Base-by-base conservation (phyloP, 2,113 vertebrate species). In the Cryptotis parvus region DNA sequence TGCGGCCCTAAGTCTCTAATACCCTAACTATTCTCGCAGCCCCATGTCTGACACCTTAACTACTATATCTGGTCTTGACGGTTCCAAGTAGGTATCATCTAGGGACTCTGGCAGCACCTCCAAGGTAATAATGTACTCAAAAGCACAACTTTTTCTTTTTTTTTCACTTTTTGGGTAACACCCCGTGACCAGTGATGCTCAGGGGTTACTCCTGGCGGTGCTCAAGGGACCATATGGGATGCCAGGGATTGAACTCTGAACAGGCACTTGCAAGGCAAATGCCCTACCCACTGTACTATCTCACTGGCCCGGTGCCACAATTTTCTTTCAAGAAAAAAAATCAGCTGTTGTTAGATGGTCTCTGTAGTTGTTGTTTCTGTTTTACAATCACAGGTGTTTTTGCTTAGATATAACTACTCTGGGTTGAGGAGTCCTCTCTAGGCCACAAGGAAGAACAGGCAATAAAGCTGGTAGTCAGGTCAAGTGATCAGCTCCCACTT, bases 321-420 rank as follows among this genome's bases (percentile, higher is more conserved):
- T n/a, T n/a, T 84, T 52, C 80, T 73, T 86, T 49, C 52, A 74
- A 90, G 90, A 72, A 86, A 89, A 91, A 14, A 33, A 55, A 18
- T 58, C 45, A 65, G 37, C 33, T 69, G 58, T 77, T 80, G 77
- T 73, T 43, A 39, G 45, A 35, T 15, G 10, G 20, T 35, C 65
- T 85, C 74, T 31, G 39, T 75, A 58, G 55, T 58, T 58, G 16
- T 33, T 26, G 41, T 10, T 58, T 35, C 27, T 45, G 29, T 61
- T 29, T 70, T 43, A 39, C 31, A 70, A 37, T 8, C 84, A 69
- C 49, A 78, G 70, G 12, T 35, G 31, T 66, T 66, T 58, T 58
- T 22, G 55, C 55, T 58, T 77, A n/a, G n/a, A 66, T 20, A 14
- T 39, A 80, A 45, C 1, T 3, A 18, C 33, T 35, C 26, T 63